These are phyloP conservation scores for Siderastrea siderea DNA, from an alignment of 92 coral and sea anemone genomes.

Conservation along the genomic window DNA sequence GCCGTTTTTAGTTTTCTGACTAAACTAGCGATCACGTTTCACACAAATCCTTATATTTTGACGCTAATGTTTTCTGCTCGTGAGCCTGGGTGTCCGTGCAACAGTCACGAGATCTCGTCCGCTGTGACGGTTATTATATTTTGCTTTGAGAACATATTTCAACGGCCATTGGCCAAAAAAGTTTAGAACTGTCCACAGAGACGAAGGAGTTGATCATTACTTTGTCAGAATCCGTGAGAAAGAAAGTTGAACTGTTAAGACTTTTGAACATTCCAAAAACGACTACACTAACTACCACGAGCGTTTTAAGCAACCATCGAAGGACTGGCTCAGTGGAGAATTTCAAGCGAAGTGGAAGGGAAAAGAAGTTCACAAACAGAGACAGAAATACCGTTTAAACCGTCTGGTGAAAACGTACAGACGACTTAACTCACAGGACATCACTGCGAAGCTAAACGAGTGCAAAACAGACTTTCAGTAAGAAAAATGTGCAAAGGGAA, in stretches of 20 bases:
- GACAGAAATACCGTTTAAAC: neutral
- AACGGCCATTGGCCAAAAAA: no score
- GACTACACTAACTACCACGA: neutral
- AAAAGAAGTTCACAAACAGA: constrained; percentile 3
- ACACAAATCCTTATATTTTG: no score
- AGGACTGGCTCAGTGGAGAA: neutral
- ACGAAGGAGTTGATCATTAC: neutral
- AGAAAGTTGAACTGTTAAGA: constrained; percentile 16
- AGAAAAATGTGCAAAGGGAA: neutral
- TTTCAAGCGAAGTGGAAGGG: constrained; percentile 8
- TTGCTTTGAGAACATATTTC: no score
- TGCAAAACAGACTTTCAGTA: neutral
- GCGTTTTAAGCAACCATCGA: constrained; percentile 1
- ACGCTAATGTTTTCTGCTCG: no score
- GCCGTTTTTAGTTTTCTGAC: no score
- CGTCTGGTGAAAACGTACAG: neutral
- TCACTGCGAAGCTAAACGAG: neutral
- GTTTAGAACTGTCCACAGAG: neutral
- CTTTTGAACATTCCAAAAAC: constrained; percentile 6
- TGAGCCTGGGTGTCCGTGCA: no score
- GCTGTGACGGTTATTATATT: no score
- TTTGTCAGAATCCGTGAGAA: constrained; percentile 14
- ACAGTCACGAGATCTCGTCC: no score
- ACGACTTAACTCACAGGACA: neutral
- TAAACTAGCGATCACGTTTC: no score